Conservation (phyloP, 2,113 vertebrate genomes). For the Eulemur macaco region DNA sequence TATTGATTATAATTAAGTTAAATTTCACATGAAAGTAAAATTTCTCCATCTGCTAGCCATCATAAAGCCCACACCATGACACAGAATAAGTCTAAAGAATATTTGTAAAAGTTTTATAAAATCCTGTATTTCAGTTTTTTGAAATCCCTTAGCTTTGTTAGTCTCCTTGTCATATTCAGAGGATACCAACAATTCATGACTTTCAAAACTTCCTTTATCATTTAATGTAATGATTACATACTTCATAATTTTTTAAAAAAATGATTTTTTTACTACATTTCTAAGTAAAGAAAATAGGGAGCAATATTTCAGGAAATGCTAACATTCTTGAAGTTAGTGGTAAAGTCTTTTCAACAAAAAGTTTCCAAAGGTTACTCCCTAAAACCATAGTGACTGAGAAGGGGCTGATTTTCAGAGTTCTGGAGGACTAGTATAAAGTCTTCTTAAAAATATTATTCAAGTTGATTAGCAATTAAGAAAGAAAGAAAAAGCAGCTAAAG, state of each 20-base stretch:
- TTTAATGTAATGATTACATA: background rate
- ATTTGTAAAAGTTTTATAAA: background rate
- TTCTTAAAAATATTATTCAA: background rate
- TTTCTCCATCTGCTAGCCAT: background rate
- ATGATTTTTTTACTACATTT: background rate
- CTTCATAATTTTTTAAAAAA: background rate
- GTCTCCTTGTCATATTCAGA: background rate
- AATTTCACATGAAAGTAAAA: background rate
- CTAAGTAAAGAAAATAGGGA: background rate
- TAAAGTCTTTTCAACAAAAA: background rate
- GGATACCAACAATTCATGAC: background rate
- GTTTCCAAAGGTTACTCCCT: background rate
- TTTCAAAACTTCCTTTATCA: background rate
- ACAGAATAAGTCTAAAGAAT: background rate
- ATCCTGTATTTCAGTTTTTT: background rate
- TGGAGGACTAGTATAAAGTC: background rate
- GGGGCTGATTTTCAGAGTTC: background rate
- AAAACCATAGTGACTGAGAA: background rate
- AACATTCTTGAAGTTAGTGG: background rate
- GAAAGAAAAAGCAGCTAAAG: background rate
- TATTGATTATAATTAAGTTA: background rate
- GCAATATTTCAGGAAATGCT: background rate
- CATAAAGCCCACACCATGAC: background rate
- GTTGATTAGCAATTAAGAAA: background rate
- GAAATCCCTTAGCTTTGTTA: background rate